Evolutionary conservation across 1,140 invertebrate species (phyloP).

Genomic region (Zeugodacus cucurbitae): DNA sequence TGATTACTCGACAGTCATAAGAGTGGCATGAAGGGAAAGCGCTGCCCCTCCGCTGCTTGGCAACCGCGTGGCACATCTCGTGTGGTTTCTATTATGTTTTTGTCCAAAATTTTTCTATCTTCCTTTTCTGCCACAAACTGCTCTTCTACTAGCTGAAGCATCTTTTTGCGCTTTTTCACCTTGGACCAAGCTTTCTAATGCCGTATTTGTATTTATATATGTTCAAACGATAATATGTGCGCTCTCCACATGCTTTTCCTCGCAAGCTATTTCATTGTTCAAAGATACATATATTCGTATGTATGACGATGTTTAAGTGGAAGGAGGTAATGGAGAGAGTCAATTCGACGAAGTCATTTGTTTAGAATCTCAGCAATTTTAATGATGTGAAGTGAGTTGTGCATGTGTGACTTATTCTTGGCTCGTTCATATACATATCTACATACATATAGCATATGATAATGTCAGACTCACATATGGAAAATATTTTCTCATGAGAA

Average conservation of each 20-base stretch:
- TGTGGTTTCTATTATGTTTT: background rate
- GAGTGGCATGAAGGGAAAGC: background rate
- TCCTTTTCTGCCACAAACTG: background rate
- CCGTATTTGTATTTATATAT: background rate
- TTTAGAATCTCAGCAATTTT: background rate
- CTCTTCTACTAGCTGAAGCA: background rate
- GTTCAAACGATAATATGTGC: background rate
- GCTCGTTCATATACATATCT: too few relatives aligned
- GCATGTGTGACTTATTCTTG: background rate
- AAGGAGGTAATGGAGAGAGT: background rate
- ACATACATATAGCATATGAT: too few relatives aligned
- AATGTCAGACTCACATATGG: too few relatives aligned
- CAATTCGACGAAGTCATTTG: conserved; percentile 11
- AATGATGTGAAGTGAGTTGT: background rate
- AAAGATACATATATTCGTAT: background rate
- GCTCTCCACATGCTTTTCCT: background rate
- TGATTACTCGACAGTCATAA: background rate
- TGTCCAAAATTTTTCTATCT: background rate
- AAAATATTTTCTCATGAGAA: too few relatives aligned
- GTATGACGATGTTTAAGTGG: background rate
- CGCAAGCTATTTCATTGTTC: background rate
- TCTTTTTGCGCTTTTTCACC: background rate
- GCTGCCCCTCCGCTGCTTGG: background rate
- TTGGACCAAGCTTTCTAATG: background rate
- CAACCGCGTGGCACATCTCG: background rate